Base-by-base conservation (phyloP, 2,113 vertebrate species). In the Lamprotornis superbus region DNA sequence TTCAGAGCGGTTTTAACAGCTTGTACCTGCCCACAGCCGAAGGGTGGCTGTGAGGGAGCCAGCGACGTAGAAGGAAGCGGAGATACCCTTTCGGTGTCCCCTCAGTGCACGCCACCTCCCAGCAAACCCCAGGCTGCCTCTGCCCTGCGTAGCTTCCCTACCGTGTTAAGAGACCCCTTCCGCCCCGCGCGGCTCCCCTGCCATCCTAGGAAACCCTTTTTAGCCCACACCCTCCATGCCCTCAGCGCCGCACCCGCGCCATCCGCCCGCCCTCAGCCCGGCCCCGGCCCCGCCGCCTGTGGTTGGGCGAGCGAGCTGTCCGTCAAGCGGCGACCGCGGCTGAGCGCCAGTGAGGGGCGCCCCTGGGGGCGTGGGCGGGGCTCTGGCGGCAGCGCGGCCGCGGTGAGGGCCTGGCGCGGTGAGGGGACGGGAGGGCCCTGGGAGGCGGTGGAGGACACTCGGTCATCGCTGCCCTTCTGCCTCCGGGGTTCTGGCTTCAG, bases 401-500 rank as follows among this genome's bases (percentile, higher is more conserved):
- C 39, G n/a, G 75, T 35, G 39, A 13, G 69, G 53, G 5, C 0
- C 6, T 6, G 10, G 76, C 2, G 35, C 1, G 37, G 74, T 31
- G 40, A 15, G 68, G 52, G 5, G 10, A 0, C 6, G 16, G 27
- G n/a, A 15, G 25, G 25, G 50, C 50, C 15, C 5, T 9, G 25
- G 25, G 15, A 30, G 16, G 52, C 0, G 19, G 3, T 0, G 10
- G 6, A 25, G 10, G 2, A 2, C 0, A 1, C 1, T 12, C 0
- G 18, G 22, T 2, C 0, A 5, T 1, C 2, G 0, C 0, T 4
- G 49, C 2, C 6, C 2, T 12, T 35, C 9, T 3, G 1, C 7
- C 12, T 10, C 1, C 0, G 23, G 7, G 7, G 5, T 1, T 30
- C 25, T 28, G 11, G n/a, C 21, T 31, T 27, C 12, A 5, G n/a